A percentile compares a stretch with the other conserved stretches of the same genome.
Conservation (phyloP, 1,140 invertebrate genomes). For the Caenorhabditis briggsae region DNA sequence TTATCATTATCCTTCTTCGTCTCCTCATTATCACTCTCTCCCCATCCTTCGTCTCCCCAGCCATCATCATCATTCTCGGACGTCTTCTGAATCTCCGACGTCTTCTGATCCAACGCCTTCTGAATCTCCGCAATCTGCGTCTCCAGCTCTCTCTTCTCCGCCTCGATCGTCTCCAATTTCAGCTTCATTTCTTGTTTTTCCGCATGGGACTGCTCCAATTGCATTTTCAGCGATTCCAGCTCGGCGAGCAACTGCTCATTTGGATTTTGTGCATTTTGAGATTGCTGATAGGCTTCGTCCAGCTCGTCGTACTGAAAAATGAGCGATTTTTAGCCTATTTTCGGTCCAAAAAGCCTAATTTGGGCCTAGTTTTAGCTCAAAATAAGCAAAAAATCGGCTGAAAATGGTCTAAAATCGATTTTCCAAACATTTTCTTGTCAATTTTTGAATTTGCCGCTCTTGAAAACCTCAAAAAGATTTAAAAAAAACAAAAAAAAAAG, state of each 20-base stretch:
- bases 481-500: too few relatives aligned
- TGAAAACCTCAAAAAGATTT: background rate
- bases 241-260: background rate
- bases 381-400: background rate
- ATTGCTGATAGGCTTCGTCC: background rate
- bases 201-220: background rate
- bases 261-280: background rate
- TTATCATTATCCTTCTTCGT: background rate
- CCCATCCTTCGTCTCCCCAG: background rate
- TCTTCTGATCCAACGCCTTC: background rate
- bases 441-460: background rate
- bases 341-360: too few relatives aligned
- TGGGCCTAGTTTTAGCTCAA: too few relatives aligned
- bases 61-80: background rate
- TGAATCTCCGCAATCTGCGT: background rate
- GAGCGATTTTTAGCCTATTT: background rate
- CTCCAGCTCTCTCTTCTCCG: background rate
- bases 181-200: background rate
- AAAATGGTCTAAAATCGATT: background rate
- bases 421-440: background rate
- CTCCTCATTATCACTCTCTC: background rate
- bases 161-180: background rate
- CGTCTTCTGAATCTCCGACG: background rate
- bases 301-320: constrained; percentile 38
- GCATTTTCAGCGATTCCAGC: background rate